Percentiles rank a stretch among this genome's conserved stretches.
Evolutionary conservation across 2,797 vertebrate genomes (phyloP).

Genomic region (Remorina albescens): DNA sequence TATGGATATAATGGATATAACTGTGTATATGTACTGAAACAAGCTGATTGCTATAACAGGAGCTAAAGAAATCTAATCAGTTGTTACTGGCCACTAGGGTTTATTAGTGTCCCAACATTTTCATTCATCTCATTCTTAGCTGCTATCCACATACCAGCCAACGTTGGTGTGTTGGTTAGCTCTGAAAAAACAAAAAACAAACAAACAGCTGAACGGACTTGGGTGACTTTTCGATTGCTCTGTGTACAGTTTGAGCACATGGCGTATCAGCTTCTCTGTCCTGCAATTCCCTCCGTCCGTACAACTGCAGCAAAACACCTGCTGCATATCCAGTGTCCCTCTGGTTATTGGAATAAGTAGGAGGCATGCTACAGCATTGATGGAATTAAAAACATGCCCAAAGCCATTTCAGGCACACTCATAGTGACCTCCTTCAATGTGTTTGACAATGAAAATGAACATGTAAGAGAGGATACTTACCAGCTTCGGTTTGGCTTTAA

Average conservation of each 20-base stretch:
- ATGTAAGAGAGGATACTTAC: background rate
- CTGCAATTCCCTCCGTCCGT: slow-evolving; percentile 20
- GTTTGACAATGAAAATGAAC: slow-evolving; percentile 10
- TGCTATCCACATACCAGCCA: background rate
- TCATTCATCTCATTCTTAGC: slow-evolving; percentile 1
- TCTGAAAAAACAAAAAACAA: too few relatives aligned
- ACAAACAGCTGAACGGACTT: slow-evolving; percentile 53
- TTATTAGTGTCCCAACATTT: background rate
- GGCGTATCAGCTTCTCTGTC: slow-evolving; percentile 26
- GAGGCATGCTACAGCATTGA: slow-evolving; percentile 51
- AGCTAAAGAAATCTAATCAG: background rate
- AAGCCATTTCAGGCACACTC: slow-evolving; percentile 43
- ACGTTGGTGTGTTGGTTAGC: slow-evolving; percentile 10
- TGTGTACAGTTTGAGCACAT: slow-evolving; percentile 31
- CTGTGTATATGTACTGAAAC: background rate
- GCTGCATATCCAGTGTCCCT: slow-evolving; percentile 65
- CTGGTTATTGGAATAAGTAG: slow-evolving; percentile 46
- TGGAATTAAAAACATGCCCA: slow-evolving; percentile 61
- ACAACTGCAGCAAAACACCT: slow-evolving; percentile 57
- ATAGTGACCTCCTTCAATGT: slow-evolving; percentile 37
- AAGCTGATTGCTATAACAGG: background rate
- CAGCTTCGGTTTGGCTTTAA: background rate
- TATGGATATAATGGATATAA: background rate
- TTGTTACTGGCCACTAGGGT: background rate
- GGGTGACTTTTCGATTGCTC: slow-evolving; percentile 33